Base-by-base conservation (phyloP, 2,113 vertebrate genomes). In the Madoqua kirkii region DNA sequence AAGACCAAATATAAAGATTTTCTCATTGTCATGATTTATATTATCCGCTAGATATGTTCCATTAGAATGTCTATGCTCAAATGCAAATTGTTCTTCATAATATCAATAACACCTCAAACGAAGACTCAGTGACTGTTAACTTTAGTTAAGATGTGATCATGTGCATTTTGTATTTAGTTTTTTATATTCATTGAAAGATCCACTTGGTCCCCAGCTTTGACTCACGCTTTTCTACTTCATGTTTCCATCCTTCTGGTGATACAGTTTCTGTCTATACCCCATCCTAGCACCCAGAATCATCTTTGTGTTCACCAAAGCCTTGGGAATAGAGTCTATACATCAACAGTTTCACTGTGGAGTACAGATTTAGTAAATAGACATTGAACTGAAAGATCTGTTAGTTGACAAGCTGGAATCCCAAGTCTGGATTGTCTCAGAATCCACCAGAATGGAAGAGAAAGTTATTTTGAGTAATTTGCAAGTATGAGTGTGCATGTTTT, bases 401-500 rank as follows among this genome's bases (percentile, higher is more conserved):
- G 40, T 36, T 60, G 62, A 91, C 4, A 15, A n/a, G 27, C 48
- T 88, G 74, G 50, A 93, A 94, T 79, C 55, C 79, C 76, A 43
- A 29, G 60, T 90, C 59, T 93, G 54, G 54, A 29, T 92, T 88
- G 33, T 88, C 81, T 97, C 95, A 88, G 48, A 97, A 87, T 62
- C 84, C 23, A 89, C 31, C 87, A 40, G 48, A 64, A n/a, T 57
- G 52, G 36, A 93, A 83, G 60, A 71, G 43, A 88, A 83, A 62
- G 40, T 92, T 76, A 45, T 89, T 87, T 74, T 91, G 85, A 89
- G n/a, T 93, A 71, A 78, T 86, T 94, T 79, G 29, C 36, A 84
- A 97, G 29, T 64, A 9, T 62, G 21, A 93, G 14, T 84, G 5
- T 81, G 8, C 52, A 0, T 88, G 6, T 89, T 95, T 88, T 59